A percentile compares a stretch with the other conserved stretches of the same genome.
phyloP scores from a whole-genome alignment of 2,888 invertebrate species.

The Drosophila leonis region DNA sequence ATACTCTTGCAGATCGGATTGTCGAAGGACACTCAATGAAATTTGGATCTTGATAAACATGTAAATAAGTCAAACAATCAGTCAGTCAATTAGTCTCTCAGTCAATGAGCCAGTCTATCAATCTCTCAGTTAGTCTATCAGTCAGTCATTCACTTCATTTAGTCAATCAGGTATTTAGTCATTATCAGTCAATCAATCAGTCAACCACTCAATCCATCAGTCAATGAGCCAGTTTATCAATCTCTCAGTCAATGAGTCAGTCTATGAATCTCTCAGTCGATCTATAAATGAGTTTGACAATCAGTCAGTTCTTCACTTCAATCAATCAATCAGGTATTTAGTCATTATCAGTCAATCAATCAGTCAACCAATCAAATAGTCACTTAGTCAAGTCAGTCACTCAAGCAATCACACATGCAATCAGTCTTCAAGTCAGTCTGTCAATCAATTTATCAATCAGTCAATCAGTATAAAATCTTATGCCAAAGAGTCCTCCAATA shows the following conservation, averaged over 20 bases:
- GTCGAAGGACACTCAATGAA: not conserved
- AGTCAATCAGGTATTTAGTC: not conserved
- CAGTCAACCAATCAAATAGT: not conserved
- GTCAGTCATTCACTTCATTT: too few species aligned
- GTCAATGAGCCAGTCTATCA: not conserved
- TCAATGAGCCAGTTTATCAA: not conserved
- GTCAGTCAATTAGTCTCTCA: not conserved
- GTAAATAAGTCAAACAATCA: not conserved
- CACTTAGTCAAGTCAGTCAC: not conserved
- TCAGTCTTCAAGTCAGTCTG: not conserved
- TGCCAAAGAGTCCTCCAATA: not conserved
- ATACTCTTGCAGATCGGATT: conserved; percentile 32
- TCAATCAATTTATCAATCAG: not conserved
- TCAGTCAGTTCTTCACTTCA: too few species aligned
- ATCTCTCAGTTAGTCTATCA: not conserved
- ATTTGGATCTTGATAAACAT: too few species aligned
- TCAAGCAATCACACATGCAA: not conserved
- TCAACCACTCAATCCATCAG: not conserved
- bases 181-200: not conserved
- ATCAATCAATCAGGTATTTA: not conserved
- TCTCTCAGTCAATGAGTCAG: not conserved
- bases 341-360: not conserved
- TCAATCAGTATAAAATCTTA: not conserved
- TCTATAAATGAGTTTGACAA: not conserved
- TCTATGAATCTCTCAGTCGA: not conserved